Base-by-base conservation (phyloP, 2,113 vertebrate species). In the Danionella cerebrum region DNA sequence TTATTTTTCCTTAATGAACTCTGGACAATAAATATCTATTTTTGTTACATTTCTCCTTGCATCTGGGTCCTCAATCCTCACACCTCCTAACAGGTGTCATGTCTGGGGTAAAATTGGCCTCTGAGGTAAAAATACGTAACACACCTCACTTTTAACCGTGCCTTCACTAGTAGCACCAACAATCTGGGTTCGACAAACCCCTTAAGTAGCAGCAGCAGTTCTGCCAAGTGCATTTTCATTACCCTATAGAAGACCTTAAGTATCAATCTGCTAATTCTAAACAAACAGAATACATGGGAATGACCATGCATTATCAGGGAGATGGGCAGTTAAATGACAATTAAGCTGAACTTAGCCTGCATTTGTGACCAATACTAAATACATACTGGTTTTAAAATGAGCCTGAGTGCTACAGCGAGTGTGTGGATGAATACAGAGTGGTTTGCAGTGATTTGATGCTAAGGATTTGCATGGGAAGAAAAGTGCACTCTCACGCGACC, bases 391-490 rank as follows among this genome's bases (percentile, higher is more conserved):
- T 48, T 63, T 79, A 81, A 81, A 83, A 21, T 41, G 33, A 38
- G 33, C 50, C 13, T 52, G 31, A 58, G 35, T 19, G 55, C 1
- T 13, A 22, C 4, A 16, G 22, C 53, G 65, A 41, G 13, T 42
- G 55, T 31, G 31, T 53, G 8, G 21, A 25, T 33, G 29, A 33
- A 33, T 33, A 9, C 9, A 78, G 73, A 48, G 47, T 14, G 54
- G 39, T 14, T 21, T 8, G 31, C 9, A 68, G 19, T 74, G 74
- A 81, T 84, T 77, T 77, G 70, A 68, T 76, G 78, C 78, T 78
- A 78, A 78, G 75, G 80, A 84, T 80, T 81, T 19, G 63, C 63
- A 74, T 84, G 82, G 78, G 78, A 72, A 60, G 48, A 67, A 47
- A 19, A 54, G 18, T 38, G 50, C 55, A 71, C 66, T 78, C 63